phyloP scores from a whole-genome alignment of 1,140 invertebrate species.

The Steinernema feltiae region DNA sequence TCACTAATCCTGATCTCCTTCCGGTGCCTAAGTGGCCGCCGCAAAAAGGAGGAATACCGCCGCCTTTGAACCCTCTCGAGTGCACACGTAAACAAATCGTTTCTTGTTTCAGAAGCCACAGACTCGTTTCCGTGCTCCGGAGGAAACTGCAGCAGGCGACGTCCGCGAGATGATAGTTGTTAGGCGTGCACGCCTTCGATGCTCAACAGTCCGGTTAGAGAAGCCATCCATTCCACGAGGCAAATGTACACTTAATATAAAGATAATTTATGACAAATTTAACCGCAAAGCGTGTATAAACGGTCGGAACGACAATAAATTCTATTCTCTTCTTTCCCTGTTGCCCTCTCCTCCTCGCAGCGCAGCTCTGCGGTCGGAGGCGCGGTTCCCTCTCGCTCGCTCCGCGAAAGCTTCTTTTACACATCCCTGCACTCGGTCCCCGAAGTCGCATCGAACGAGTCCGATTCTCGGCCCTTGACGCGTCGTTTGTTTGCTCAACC shows the following conservation, averaged over 20 bases:
- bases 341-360: too few relatives aligned
- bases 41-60: not conserved
- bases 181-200: too few relatives aligned
- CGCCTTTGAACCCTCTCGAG: not conserved
- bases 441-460: not conserved
- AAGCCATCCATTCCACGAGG: not conserved
- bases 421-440: not conserved
- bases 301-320: not conserved
- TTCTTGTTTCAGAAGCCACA: not conserved
- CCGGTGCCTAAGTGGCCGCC: not conserved
- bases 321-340: too few relatives aligned
- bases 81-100: not conserved
- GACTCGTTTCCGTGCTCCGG: not conserved
- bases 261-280: not conserved
- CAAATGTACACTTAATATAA: not conserved
- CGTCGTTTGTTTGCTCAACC: constrained; percentile 6
- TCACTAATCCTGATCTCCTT: not conserved
- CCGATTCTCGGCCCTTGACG: constrained; percentile 8
- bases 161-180: not conserved
- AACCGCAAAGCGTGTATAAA: not conserved
- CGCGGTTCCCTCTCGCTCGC: not conserved
- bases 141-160: constrained; percentile 9
- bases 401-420: not conserved
- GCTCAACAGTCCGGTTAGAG: not conserved
- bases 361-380: too few relatives aligned